Evolutionary conservation across 2,797 vertebrate genomes (phyloP), one percentile per base, ranked within the genome.

Genomic region (Tokudaia tokunoshimensis): DNA sequence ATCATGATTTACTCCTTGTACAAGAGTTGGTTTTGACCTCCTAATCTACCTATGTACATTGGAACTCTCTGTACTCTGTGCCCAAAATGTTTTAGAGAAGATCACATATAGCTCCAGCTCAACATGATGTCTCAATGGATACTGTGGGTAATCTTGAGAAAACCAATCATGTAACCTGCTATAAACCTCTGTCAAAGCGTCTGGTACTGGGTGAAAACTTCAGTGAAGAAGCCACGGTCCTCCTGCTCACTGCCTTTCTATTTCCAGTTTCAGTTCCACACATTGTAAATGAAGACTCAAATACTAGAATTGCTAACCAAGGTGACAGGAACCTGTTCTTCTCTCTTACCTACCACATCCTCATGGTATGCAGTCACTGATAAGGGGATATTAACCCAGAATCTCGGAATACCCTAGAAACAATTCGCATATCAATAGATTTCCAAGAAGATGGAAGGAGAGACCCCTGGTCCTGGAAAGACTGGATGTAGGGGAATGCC

Each of bases 261-360:
- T 24, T 20, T 76, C 31, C 15, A 15, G 70, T 83, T 82, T 94
- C 47, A 82, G 19, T 26, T 17, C 15, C 61, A 72, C 0, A 1
- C 11, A 44, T 72, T 89, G 70, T 65, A 91, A 74, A 63, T 67
- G 37, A 96, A 82, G 50, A 88, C n/a, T 6, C 15, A 76, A 88
- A 7, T 9, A 72, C 15, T 17, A 11, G 1, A 67, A 72, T 4
- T 59, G 13, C 29, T 89, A 82, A 67, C 7, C 76, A 67, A 92
- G 13, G 72, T 47, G 29, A 31, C 7, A 61, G 37, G 17, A 34
- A 78, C 55, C 41, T 95, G 44, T 15, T 63, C 22, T 88, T 82
- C 0, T 0, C 72, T 50, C 86, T 26, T 5, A 65, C 3, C 57
- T 10, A 50, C 7, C 65, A 55, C 61, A 17, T 91, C 52, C 41